phyloP scores from a whole-genome alignment of 1,140 invertebrate species.

The Ooceraea biroi region DNA sequence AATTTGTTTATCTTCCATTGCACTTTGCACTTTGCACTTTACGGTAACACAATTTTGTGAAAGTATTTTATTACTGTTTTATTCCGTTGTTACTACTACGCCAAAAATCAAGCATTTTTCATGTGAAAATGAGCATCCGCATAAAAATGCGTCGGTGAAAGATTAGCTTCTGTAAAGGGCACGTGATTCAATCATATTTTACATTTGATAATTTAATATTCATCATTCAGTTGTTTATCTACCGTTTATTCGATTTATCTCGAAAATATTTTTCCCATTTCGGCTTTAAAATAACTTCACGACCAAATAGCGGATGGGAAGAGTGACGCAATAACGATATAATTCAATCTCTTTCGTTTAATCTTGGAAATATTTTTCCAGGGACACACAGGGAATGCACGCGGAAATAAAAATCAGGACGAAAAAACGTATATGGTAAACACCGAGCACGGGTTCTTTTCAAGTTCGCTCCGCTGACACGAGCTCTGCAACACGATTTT shows the following conservation, averaged over 20 bases:
- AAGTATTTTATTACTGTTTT: too few relatives aligned
- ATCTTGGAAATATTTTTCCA: conserved; percentile 34
- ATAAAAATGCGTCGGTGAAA: not conserved
- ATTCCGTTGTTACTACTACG: too few relatives aligned
- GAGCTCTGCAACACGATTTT: not conserved
- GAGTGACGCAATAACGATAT: not conserved
- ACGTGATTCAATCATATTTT: not conserved
- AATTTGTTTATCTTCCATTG: too few relatives aligned
- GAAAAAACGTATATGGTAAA: conserved; percentile 4
- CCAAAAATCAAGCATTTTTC: not conserved
- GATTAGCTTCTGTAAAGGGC: not conserved
- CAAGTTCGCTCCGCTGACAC: not conserved
- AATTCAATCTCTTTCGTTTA: conserved; percentile 43
- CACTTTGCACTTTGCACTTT: too few relatives aligned
- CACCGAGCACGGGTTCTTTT: not conserved
- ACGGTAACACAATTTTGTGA: too few relatives aligned
- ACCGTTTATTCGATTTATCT: conserved; percentile 22
- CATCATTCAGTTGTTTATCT: not conserved
- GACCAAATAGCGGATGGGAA: conserved; percentile 1
- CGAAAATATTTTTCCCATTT: conserved; percentile 29
- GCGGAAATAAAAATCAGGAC: conserved; percentile 9
- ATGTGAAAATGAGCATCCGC: not conserved
- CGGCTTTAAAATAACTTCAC: conserved; percentile 1
- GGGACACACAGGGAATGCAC: not conserved
- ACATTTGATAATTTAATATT: conserved; percentile 43